Evolutionary conservation across 2,113 vertebrate species (phyloP).

Genomic region (Synodontis membranacea): DNA sequence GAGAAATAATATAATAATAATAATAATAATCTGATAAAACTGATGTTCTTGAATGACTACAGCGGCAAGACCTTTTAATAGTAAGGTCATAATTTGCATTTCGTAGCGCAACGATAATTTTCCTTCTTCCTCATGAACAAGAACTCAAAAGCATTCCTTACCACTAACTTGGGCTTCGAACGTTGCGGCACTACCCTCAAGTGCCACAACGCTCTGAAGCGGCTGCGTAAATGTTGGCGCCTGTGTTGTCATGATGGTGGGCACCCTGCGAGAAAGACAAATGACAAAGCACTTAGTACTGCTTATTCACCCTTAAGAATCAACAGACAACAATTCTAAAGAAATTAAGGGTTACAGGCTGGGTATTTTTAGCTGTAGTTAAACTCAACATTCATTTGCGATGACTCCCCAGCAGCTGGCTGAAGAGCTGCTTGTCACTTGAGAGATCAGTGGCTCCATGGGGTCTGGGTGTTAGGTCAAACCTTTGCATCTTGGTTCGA

Average conservation of each 20-base stretch:
- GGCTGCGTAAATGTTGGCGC: slow-evolving; percentile 94
- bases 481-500: slow-evolving; percentile 32
- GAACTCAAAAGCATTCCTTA: slow-evolving; percentile 69
- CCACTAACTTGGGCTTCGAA: slow-evolving; percentile 98
- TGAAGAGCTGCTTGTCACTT: slow-evolving; percentile 46
- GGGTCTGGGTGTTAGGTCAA: slow-evolving; percentile 49
- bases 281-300: slow-evolving; percentile 26
- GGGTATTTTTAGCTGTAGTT: slow-evolving; percentile 43
- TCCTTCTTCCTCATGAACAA: background rate
- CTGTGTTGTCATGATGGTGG: slow-evolving; percentile 88
- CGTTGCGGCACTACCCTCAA: slow-evolving; percentile 99
- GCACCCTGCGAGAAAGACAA: slow-evolving; percentile 78
- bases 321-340: background rate
- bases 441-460: slow-evolving; percentile 43
- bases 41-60: background rate
- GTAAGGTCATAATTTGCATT: background rate
- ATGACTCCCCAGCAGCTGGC: slow-evolving; percentile 46
- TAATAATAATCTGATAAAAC: background rate
- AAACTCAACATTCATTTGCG: slow-evolving; percentile 35
- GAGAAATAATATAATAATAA: background rate
- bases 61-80: background rate
- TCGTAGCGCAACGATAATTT: background rate
- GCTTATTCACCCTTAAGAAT: background rate
- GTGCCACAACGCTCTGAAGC: slow-evolving; percentile 97
- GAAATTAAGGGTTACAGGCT: background rate